Base-by-base conservation (phyloP, 2,888 invertebrate genomes). In the Chalcis sispes region DNA sequence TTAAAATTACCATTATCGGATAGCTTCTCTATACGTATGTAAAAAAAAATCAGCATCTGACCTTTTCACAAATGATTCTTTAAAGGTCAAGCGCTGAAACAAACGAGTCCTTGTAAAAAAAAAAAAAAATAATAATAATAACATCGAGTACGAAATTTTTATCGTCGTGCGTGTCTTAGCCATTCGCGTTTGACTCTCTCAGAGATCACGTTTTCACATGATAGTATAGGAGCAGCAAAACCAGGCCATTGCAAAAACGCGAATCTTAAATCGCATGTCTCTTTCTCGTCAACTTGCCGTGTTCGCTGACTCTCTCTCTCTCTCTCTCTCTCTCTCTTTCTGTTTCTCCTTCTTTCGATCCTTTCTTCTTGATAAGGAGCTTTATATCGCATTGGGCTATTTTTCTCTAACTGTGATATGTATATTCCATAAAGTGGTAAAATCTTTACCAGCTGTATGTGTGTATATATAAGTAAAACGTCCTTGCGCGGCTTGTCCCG, bases 261-360 rank as follows among this genome's bases (percentile, higher is more conserved):
- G 25, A 65, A 65, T 36, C 42, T 40, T 56, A 67, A 62, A 48
- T 62, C 61, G 61, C 42, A n/a, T n/a, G n/a, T n/a, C n/a, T n/a
- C n/a, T n/a, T n/a, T n/a, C n/a, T n/a, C n/a, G n/a, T n/a, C n/a
- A n/a, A n/a, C n/a, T n/a, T 23, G 18, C 32, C 62, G 18, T 15
- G 46, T 1, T 27, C 8, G 27, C 23, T 36, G 40, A 15, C n/a
- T 27, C 29, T 58, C 23, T 29, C 42, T 61, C 36, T 15, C 1
- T 13, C n/a, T 20, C 10, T 29, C 32, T 13, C 29, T 23, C 25
- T 23, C 13, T 36, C 46, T 15, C 3, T 58, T 29, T 66, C 23
- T 27, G 36, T 40, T 32, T n/a, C 48, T 20, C 13, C n/a, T 7
- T n/a, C 23, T 5, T 42, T 42, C 15, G 7, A 42, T 42, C 15